Conservation (phyloP, 2,888 invertebrate genomes). For the Pyrgus malvae region DNA sequence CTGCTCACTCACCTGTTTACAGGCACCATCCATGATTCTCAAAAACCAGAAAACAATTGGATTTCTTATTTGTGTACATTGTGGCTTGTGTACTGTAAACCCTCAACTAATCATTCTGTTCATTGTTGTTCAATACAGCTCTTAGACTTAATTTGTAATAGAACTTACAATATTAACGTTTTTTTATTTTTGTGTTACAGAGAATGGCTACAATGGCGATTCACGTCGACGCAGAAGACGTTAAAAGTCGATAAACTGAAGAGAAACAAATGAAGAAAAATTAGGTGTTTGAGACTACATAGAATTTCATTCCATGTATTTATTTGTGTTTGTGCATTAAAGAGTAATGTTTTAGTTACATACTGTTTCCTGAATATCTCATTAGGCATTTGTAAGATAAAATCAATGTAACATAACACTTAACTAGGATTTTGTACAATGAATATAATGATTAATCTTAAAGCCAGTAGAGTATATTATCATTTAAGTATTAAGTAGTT, state of each 20-base stretch:
- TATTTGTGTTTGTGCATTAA: conserved; percentile 33
- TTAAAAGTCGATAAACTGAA: conserved; percentile 43
- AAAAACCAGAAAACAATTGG: not conserved
- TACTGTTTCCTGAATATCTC: conserved; percentile 22
- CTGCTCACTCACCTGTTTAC: conserved; percentile 24
- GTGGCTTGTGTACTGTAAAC: conserved; percentile 25
- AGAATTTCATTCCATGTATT: conserved; percentile 56
- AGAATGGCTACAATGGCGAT: conserved; percentile 75
- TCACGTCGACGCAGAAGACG: conserved; percentile 75
- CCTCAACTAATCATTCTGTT: conserved; percentile 20
- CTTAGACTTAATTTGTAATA: not conserved
- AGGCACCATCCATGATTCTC: conserved; percentile 21
- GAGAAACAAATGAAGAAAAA: conserved; percentile 16
- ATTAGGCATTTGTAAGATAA: conserved; percentile 23
- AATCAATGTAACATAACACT: conserved; percentile 18
- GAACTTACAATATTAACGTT: not conserved
- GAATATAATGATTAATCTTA: conserved; percentile 16
- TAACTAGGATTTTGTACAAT: conserved; percentile 26
- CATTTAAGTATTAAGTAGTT: conserved; percentile 13
- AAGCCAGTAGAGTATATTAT: conserved; percentile 8
- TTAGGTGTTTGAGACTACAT: conserved; percentile 35
- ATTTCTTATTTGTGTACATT: not conserved
- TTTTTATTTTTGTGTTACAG: conserved; percentile 58
- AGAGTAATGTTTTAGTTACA: conserved; percentile 19
- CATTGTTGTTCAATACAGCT: conserved; percentile 17